phyloP scores from a whole-genome alignment of 2,797 vertebrate species.

The Alcedo quadribrachys region DNA sequence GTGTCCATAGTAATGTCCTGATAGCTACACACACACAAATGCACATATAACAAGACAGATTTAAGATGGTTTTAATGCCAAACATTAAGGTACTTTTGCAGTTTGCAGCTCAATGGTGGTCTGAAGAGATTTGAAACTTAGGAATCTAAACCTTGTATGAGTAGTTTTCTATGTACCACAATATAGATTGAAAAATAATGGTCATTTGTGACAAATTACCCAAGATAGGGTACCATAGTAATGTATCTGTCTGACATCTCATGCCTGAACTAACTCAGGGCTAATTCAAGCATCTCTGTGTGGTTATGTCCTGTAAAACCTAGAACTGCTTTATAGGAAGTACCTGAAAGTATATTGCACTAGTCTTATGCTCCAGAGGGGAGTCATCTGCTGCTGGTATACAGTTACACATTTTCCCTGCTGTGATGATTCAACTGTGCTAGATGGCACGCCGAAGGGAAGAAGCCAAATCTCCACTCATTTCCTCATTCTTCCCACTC shows the following conservation, averaged over 20 bases:
- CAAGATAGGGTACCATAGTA: background rate
- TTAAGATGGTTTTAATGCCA: background rate
- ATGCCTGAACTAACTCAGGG: background rate
- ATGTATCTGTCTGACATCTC: background rate
- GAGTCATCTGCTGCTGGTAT: conserved; percentile 36
- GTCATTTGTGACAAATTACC: background rate
- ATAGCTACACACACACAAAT: background rate
- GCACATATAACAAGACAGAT: background rate
- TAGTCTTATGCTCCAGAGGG: background rate
- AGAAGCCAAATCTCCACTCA: conserved; percentile 37
- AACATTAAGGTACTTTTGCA: background rate
- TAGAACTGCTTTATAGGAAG: background rate
- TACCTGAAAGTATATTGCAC: background rate
- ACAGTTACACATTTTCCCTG: conserved; percentile 12
- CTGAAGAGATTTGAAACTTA: background rate
- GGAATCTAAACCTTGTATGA: background rate
- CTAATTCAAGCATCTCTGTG: background rate
- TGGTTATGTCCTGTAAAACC: background rate
- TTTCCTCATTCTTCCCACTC: conserved; percentile 59
- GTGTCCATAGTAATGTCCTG: background rate
- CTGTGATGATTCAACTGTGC: conserved; percentile 46
- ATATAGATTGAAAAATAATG: background rate
- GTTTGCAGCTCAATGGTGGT: background rate
- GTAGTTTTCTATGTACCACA: background rate
- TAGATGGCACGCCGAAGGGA: background rate